Conservation (phyloP, 2,888 invertebrate species). For the Melinaea menophilus region DNA sequence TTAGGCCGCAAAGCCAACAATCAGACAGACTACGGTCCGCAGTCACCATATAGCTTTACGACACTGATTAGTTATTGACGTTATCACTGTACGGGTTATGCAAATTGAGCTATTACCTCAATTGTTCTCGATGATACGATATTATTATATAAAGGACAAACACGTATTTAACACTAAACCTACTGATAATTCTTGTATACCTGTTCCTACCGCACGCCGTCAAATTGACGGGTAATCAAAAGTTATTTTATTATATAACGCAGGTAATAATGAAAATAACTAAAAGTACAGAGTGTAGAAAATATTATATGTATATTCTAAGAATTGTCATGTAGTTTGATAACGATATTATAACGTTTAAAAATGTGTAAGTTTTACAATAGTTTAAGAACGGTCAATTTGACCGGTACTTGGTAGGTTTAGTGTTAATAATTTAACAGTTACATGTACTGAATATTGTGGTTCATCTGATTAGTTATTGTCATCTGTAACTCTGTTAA, state of each 20-base stretch:
- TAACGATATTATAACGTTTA: too few species aligned
- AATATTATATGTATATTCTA: too few species aligned
- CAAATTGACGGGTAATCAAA: too few species aligned
- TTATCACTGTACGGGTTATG: slow-evolving; percentile 25
- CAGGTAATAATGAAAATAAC: too few species aligned
- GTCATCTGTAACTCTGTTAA: background rate
- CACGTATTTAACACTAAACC: slow-evolving; percentile 1
- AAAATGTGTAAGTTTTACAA: too few species aligned
- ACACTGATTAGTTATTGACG: slow-evolving; percentile 22
- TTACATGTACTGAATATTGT: background rate
- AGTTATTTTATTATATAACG: too few species aligned
- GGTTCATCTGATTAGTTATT: background rate
- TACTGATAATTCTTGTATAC: background rate
- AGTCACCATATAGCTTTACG: slow-evolving; percentile 16
- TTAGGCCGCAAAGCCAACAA: slow-evolving; percentile 14
- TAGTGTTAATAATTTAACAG: background rate
- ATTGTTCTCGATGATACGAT: slow-evolving; percentile 24
- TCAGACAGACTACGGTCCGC: background rate
- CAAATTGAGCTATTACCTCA: slow-evolving; percentile 26
- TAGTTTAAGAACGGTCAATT: too few species aligned
- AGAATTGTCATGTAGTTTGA: too few species aligned
- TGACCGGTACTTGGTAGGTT: too few species aligned
- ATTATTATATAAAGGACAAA: background rate
- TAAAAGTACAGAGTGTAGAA: too few species aligned
- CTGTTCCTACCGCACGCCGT: too few species aligned